A percentile compares a stretch with the other conserved stretches of the same genome.
Evolutionary conservation across 1,140 invertebrate genomes (phyloP).

Genomic region (Leptinotarsa undecemlineata): DNA sequence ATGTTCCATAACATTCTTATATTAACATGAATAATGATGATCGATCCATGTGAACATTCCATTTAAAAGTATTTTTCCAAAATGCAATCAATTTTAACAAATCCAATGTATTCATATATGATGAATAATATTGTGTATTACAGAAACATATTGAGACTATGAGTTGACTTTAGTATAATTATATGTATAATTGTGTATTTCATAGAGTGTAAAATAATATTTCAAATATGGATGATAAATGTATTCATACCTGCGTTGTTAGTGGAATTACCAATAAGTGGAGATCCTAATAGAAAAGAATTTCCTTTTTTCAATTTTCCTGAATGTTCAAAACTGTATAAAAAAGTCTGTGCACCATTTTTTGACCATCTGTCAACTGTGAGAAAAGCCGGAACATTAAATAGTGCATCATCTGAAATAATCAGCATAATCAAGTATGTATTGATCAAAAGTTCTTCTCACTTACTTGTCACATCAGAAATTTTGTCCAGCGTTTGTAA

Average conservation of each 20-base stretch:
- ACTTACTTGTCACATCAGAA: constrained; percentile 55
- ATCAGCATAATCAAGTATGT: background rate
- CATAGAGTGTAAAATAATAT: no score
- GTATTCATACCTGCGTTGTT: constrained; percentile 4
- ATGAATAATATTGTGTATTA: no score
- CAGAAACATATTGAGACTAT: no score
- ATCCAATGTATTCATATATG: no score
- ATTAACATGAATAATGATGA: no score
- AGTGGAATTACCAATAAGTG: constrained; percentile 55
- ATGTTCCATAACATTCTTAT: no score
- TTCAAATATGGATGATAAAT: no score
- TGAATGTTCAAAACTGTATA: constrained; percentile 75
- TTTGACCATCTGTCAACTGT: constrained; percentile 68
- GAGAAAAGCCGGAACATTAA: constrained; percentile 73
- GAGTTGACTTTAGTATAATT: no score
- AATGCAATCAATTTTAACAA: no score
- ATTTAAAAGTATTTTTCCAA: no score
- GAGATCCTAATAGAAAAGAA: constrained; percentile 65
- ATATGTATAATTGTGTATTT: no score
- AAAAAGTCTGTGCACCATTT: constrained; percentile 61
- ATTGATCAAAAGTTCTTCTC: background rate
- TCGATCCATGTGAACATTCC: no score
- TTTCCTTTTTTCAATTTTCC: constrained; percentile 64
- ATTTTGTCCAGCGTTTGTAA: constrained; percentile 57
- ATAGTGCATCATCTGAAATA: constrained; percentile 66